Evolutionary conservation across 2,888 invertebrate species (phyloP), one percentile per base, ranked within the genome.

Genomic region (Xylocampa areola): DNA sequence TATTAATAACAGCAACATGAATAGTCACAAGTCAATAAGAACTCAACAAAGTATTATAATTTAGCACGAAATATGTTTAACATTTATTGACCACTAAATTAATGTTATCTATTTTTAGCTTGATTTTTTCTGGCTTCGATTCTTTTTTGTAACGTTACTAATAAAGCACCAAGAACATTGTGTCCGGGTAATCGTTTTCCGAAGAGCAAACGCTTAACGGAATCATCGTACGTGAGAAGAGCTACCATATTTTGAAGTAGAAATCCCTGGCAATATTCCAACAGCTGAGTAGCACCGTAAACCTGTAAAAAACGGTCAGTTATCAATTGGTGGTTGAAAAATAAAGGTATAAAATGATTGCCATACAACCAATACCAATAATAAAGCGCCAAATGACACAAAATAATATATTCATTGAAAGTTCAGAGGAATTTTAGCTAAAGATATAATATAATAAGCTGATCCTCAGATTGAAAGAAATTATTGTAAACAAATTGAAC

Each of bases 241-340:
- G 98, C 97, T n/a, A 98, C 97, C 97, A 98, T 97, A 82, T 98
- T 98, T 90, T 98, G 98, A 37, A 98, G 94, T 19, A 98, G 93
- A 86, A 98, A 98, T 45, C 97, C 97, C 91, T 98, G 98, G 82
- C 98, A 98, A 87, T 97, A 98, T 88, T 98, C 98, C 80, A 98
- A 90, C 30, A 98, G 94, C 85, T 97, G 97, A 27, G 96, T 95
- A 21, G 98, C 98, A 79, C 97, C 97, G 83, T 98, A 98, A 13
- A 98, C 97, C 97, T 97, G 80, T 11, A 84, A 82, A 68, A 55
- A 48, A 58, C 14, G 61, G 21, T 2, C 8, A 39, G 10, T 11
- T 32, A 29, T 44, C 1, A 32, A 36, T 21, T 25, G 7, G 25
- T 8, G 7, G 25, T 7, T 25, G 2, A 25, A 25, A 8, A 4